Evolutionary conservation across 2,797 vertebrate species (phyloP), one percentile per base, ranked within the genome.

Genomic region (Cryptoblepharus egeriae): DNA sequence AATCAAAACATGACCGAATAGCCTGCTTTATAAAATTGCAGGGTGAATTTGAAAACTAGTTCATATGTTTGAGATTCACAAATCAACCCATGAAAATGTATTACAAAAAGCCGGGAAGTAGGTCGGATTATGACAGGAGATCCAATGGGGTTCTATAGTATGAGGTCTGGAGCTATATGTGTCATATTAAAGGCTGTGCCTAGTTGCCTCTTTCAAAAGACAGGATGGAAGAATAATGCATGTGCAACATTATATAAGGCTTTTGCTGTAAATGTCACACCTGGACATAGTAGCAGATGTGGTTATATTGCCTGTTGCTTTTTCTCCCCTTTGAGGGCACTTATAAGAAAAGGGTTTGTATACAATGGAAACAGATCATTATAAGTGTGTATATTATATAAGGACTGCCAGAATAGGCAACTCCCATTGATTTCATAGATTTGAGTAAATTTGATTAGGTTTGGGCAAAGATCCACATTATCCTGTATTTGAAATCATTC

Each of bases 51-150:
- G 32, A 49, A 16, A 79, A 75, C 76, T 5, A 68, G 1, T 45
- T 58, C n/a, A 1, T 6, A 67, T n/a, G 6, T 30, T 58, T 52
- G 67, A 2, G 71, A 28, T 22, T 10, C 64, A 37, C 22, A 73
- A 24, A 24, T 69, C 5, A 0, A 20, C 5, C 30, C 4, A 0
- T 67, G 39, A 11, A 2, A 15, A 35, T 35, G 61, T 15, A 0
- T 0, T 75, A 37, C 37, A 2, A 39, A 80, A 32, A 8, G 0
- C 3, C 65, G 16, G 6, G 30, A 4, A 20, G n/a, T 42, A 5
- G 20, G 3, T 10, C 22, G 35, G 42, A 4, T 30, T 9, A 12
- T 42, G 18, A n/a, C 37, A 42, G 32, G 70, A 58, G 26, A 37
- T 79, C 52, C 28, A 12, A 79, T 57, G 52, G 68, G n/a, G 26